Conservation (phyloP, 2,888 invertebrate genomes). For the Lochmaea crataegi region DNA sequence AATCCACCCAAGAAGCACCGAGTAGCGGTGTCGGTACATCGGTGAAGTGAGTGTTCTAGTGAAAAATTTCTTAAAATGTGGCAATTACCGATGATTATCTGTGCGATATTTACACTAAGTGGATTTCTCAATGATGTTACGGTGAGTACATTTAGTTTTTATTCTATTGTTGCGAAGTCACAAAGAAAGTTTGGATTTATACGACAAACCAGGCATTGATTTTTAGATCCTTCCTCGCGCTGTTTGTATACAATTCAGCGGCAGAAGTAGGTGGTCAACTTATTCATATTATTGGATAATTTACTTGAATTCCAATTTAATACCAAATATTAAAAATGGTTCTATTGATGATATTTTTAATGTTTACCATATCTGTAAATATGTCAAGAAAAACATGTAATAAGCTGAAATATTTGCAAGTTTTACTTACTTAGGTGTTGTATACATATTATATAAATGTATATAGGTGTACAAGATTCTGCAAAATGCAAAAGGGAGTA, state of each 20-base stretch:
- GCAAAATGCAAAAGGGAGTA: neutral
- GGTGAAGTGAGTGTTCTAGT: conserved; percentile 56
- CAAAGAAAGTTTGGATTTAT: conserved; percentile 40
- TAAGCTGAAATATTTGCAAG: neutral
- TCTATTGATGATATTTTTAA: neutral
- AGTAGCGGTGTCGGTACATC: conserved; percentile 54
- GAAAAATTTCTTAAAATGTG: conserved; percentile 66
- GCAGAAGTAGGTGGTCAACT: conserved; percentile 32
- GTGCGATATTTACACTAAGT: conserved; percentile 72
- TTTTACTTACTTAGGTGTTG: neutral
- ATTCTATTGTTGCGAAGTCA: conserved; percentile 14
- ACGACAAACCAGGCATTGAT: conserved; percentile 51
- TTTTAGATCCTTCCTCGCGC: conserved; percentile 52
- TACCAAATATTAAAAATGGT: neutral
- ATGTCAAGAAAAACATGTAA: neutral
- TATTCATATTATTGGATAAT: conserved; percentile 12
- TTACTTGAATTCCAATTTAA: conserved; percentile 5
- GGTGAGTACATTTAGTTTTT: conserved; percentile 62
- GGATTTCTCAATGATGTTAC: conserved; percentile 70
- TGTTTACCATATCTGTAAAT: neutral
- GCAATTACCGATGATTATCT: conserved; percentile 72
- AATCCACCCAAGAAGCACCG: conserved; percentile 60
- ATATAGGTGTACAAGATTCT: neutral
- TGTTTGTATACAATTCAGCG: conserved; percentile 50
- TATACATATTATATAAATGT: neutral